A percentile compares a stretch with the other conserved stretches of the same genome.
Evolutionary conservation across 2,113 vertebrate genomes (phyloP).

Genomic region (Corvus cornix): DNA sequence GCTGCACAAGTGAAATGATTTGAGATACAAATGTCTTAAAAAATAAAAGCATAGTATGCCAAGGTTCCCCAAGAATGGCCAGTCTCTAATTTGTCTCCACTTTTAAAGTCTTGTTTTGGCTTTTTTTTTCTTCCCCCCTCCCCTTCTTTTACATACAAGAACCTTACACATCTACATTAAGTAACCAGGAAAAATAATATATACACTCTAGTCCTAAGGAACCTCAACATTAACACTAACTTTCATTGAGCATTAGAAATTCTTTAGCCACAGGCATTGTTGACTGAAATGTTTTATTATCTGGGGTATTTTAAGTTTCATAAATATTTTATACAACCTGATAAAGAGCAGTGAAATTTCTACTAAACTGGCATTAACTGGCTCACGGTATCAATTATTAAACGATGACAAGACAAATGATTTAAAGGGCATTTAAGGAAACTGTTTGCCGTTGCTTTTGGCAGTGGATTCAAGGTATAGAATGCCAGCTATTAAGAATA

Average conservation of each 20-base stretch:
- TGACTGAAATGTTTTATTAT: background rate
- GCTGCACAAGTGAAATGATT: background rate
- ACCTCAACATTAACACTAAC: background rate
- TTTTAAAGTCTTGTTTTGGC: background rate
- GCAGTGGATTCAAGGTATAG: background rate
- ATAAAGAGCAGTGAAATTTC: background rate
- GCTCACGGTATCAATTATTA: background rate
- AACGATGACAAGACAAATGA: background rate
- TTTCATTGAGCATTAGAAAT: background rate
- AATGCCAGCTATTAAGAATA: background rate
- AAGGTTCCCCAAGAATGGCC: background rate
- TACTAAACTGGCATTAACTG: background rate
- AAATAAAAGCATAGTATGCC: background rate
- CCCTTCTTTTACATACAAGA: background rate
- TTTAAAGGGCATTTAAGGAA: background rate
- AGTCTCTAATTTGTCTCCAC: background rate
- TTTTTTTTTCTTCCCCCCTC: accelerated
- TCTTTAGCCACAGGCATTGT: background rate
- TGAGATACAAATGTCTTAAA: background rate
- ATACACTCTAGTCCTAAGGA: background rate
- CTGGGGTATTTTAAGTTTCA: background rate
- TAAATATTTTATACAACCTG: background rate
- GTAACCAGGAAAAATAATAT: background rate
- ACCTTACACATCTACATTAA: background rate
- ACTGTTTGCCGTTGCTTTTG: background rate